Evolutionary conservation across 2,113 vertebrate species (phyloP).

Genomic region (Tachycineta bicolor): DNA sequence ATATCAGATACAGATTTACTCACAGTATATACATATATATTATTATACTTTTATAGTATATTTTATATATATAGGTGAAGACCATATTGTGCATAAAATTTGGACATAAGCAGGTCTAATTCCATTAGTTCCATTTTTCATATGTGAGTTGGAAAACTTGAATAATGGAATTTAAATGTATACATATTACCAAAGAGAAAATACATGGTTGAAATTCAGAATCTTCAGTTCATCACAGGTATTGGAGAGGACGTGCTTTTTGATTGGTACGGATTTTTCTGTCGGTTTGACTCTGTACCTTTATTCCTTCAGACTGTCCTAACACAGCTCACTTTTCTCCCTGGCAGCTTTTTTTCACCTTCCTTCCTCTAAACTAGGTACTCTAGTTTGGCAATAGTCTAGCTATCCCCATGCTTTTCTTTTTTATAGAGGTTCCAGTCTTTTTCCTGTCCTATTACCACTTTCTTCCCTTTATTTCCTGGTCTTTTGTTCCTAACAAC

Average conservation of each 20-base stretch:
- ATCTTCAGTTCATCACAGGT: background rate
- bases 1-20: background rate
- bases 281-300: background rate
- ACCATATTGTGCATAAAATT: background rate
- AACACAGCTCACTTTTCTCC: background rate
- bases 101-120: background rate
- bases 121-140: background rate
- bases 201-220: background rate
- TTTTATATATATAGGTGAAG: background rate
- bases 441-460: background rate
- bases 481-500: background rate
- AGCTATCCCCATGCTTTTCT: background rate
- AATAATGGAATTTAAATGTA: background rate
- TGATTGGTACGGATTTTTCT: background rate
- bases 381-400: background rate
- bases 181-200: background rate
- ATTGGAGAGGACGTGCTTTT: background rate
- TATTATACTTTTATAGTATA: background rate
- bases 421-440: background rate
- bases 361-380: background rate
- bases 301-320: background rate
- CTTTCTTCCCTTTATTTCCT: background rate
- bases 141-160: background rate
- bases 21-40: background rate
- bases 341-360: background rate